These are phyloP conservation scores for Hemichromis elongatus DNA, from an alignment of 2,113 vertebrate species.

Conservation along the genomic window DNA sequence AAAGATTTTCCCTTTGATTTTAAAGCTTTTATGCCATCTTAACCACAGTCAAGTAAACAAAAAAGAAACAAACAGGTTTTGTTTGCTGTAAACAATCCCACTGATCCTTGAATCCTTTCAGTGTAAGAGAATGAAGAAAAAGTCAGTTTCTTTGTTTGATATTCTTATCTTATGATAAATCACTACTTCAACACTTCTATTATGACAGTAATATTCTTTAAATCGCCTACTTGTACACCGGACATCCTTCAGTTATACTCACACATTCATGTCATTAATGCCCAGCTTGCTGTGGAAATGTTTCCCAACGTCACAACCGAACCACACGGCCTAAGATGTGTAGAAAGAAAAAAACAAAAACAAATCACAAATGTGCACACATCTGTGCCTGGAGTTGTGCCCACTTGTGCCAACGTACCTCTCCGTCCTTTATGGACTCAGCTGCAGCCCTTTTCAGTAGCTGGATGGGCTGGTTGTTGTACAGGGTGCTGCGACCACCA, in stretches of 20 bases:
- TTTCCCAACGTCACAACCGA: conserved; percentile 95
- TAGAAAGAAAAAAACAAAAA: background rate
- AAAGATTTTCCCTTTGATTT: background rate
- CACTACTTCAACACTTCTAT: background rate
- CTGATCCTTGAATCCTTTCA: background rate
- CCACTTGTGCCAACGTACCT: conserved; percentile 69
- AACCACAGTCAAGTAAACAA: background rate
- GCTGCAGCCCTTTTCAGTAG: conserved; percentile 88
- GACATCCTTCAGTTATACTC: conserved; percentile 57
- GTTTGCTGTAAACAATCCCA: background rate
- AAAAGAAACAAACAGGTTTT: background rate
- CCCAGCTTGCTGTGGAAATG: conserved; percentile 94
- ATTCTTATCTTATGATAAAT: background rate
- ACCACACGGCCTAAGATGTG: conserved; percentile 88
- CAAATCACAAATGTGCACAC: background rate
- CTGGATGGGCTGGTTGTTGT: conserved; percentile 94
- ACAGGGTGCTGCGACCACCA: conserved; percentile 82
- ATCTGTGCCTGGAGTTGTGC: background rate
- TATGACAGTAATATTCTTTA: background rate
- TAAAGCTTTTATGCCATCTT: background rate
- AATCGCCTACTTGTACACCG: background rate
- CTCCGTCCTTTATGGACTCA: conserved; percentile 89
- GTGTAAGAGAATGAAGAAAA: background rate
- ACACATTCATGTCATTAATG: conserved; percentile 96
- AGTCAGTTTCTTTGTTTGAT: background rate